These are phyloP conservation scores for Limnephilus auricula DNA, from an alignment of 2,888 invertebrate genomes.

Conservation along the genomic window DNA sequence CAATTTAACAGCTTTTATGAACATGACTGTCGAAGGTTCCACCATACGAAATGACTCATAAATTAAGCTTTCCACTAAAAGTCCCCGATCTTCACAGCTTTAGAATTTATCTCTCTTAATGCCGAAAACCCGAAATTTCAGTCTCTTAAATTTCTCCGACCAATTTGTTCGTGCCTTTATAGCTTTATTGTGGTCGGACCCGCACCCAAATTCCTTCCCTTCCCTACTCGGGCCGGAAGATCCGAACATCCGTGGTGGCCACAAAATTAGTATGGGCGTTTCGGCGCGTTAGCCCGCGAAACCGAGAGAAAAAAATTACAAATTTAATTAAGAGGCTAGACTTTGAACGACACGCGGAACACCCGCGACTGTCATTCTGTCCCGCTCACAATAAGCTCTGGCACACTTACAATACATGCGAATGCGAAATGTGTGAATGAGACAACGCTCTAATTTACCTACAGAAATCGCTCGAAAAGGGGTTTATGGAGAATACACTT, in stretches of 20 bases:
- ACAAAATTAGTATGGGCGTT: background rate
- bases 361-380: too few species aligned
- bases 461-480: too few species aligned
- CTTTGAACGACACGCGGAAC: too few species aligned
- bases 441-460: too few species aligned
- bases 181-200: background rate
- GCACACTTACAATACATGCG: too few species aligned
- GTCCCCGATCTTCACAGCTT: conserved; percentile 2
- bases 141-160: background rate
- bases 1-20: background rate
- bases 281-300: background rate
- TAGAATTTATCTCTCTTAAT: background rate
- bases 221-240: background rate
- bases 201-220: background rate
- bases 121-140: background rate
- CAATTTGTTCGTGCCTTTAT: conserved; percentile 2
- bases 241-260: background rate
- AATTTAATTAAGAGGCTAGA: conserved; percentile 2
- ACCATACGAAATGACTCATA: background rate
- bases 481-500: too few species aligned
- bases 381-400: too few species aligned
- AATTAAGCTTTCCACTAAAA: background rate
- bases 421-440: too few species aligned
- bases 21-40: background rate
- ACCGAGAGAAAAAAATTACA: background rate